Conservation (phyloP, 2,797 vertebrate species). For the Sebastes reedi region DNA sequence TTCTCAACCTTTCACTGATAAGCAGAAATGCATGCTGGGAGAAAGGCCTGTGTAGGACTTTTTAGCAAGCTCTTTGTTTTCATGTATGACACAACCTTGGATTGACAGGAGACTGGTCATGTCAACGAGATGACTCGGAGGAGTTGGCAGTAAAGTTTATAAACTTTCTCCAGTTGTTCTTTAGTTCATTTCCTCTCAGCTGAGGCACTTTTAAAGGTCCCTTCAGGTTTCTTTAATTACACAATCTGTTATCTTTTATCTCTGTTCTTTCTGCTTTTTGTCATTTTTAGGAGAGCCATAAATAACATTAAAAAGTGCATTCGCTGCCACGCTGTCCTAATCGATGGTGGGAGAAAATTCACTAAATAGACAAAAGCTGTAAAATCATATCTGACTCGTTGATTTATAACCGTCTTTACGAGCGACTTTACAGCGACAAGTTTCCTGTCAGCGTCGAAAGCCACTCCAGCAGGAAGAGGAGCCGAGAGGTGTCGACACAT, state of each 20-base stretch:
- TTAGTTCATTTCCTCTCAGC: background rate
- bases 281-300: conserved; percentile 53
- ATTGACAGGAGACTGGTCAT: background rate
- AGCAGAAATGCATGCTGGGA: background rate
- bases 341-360: conserved; percentile 28
- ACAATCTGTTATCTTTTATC: conserved; percentile 45
- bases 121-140: background rate
- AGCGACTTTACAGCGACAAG: background rate
- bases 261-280: conserved; percentile 27
- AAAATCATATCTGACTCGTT: conserved; percentile 13
- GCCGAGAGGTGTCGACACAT: conserved; percentile 5
- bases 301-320: conserved; percentile 3
- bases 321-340: background rate
- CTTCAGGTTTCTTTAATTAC: conserved; percentile 44
- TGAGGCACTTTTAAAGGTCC: conserved; percentile 22
- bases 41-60: background rate
- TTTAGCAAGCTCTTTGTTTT: background rate
- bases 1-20: background rate
- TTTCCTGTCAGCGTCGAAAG: background rate
- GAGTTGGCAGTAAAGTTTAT: background rate
- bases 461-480: background rate
- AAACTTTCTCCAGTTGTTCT: background rate
- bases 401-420: conserved; percentile 52
- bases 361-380: conserved; percentile 46
- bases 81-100: background rate